Conservation (phyloP, 2,797 vertebrate species). For the Sternotherus odoratus region DNA sequence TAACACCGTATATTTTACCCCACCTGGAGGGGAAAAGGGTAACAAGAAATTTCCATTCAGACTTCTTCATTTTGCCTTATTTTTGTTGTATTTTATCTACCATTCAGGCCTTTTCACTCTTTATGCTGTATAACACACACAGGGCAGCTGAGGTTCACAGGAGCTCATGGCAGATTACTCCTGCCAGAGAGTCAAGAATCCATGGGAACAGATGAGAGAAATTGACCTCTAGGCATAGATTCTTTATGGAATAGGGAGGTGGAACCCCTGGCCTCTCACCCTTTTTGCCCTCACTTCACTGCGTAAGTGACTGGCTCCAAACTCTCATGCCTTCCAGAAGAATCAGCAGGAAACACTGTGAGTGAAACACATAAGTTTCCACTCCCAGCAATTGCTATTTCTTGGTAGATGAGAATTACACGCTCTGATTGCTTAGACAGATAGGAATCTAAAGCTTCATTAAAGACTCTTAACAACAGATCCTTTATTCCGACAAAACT, state of each 20-base stretch:
- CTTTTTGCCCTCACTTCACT: not conserved
- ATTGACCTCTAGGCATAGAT: not conserved
- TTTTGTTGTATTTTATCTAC: not conserved
- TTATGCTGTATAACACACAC: not conserved
- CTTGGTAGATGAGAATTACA: not conserved
- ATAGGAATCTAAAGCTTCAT: not conserved
- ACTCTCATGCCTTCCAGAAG: not conserved
- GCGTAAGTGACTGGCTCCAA: not conserved
- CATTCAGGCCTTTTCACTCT: not conserved
- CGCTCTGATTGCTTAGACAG: not conserved
- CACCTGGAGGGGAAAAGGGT: slow-evolving; percentile 67
- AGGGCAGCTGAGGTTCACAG: not conserved
- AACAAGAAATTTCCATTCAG: not conserved
- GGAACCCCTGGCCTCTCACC: not conserved
- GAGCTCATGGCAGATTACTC: not conserved
- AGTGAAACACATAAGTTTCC: not conserved
- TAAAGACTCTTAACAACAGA: not conserved
- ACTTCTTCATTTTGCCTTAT: not conserved
- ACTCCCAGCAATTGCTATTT: not conserved
- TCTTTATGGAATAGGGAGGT: not conserved
- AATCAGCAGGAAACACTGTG: not conserved
- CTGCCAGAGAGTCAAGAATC: not conserved
- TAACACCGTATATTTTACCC: slow-evolving; percentile 72
- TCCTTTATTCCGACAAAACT: not conserved
- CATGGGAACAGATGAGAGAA: not conserved